phyloP scores from a whole-genome alignment of 2,113 vertebrate genomes.

The Syrmaticus mikado region DNA sequence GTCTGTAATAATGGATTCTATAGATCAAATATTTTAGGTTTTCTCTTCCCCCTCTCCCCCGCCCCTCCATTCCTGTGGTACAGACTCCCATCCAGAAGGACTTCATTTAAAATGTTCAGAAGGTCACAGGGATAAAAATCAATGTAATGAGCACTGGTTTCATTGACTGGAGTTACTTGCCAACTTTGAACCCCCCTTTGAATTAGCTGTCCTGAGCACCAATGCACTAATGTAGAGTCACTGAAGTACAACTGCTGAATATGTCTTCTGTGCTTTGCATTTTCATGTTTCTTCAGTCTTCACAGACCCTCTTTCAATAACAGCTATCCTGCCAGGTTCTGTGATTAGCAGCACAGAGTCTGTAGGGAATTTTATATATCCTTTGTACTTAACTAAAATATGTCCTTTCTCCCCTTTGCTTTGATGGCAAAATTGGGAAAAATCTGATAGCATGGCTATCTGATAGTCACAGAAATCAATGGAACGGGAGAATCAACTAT shows the following conservation, averaged over 20 bases:
- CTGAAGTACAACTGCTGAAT: not conserved
- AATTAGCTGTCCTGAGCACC: not conserved
- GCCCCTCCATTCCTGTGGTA: not conserved
- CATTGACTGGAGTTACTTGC: not conserved
- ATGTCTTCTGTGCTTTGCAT: fast-evolving
- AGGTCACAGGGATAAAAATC: not conserved
- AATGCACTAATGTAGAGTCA: fast-evolving
- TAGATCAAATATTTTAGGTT: not conserved
- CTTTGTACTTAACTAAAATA: not conserved
- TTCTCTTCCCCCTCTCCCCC: fast-evolving
- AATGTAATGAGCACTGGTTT: not conserved
- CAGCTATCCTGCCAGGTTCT: not conserved
- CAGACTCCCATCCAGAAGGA: not conserved
- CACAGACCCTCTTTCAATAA: not conserved
- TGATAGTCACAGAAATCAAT: not conserved
- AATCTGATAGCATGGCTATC: not conserved
- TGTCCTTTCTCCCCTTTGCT: not conserved
- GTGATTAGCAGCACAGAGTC: not conserved
- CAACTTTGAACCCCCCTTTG: not conserved
- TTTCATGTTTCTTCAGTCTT: not conserved
- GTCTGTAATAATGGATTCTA: not conserved
- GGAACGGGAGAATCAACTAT: not conserved
- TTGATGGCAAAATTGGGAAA: not conserved
- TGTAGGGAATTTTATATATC: not conserved
- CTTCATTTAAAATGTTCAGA: not conserved